These are phyloP conservation scores for Nipponia nippon DNA, from an alignment of 2,113 vertebrate species.

Conservation along the genomic window DNA sequence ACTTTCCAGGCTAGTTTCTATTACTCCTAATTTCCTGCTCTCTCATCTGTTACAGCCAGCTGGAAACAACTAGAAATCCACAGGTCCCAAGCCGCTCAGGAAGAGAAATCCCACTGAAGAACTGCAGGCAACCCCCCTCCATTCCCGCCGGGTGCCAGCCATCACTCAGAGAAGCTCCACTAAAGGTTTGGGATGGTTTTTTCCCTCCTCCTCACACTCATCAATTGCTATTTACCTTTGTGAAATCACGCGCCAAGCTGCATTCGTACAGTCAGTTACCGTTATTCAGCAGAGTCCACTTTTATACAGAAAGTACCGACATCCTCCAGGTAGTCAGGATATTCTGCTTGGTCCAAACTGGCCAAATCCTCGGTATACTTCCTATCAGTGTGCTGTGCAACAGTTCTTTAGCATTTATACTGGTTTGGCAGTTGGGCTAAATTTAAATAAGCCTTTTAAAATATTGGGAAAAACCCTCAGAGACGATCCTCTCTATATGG, in stretches of 20 bases:
- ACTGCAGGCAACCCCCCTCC: neutral
- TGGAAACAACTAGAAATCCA: neutral
- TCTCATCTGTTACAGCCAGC: neutral
- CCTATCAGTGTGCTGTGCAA: rapidly evolving
- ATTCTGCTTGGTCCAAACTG: too few species aligned
- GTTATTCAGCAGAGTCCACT: neutral
- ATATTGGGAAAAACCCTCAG: neutral
- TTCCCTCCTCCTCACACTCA: neutral
- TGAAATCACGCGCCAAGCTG: neutral
- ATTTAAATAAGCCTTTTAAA: neutral
- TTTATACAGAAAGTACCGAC: neutral
- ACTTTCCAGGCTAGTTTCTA: neutral
- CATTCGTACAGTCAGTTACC: too few species aligned
- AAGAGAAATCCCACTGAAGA: neutral
- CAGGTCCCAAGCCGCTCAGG: neutral
- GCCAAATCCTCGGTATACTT: neutral
- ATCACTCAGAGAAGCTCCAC: neutral
- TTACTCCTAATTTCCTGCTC: neutral
- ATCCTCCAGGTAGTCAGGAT: neutral
- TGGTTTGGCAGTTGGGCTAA: neutral
- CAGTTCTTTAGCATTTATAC: neutral
- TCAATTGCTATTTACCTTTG: neutral
- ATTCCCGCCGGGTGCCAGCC: neutral
- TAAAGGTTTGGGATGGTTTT: neutral
- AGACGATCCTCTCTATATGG: neutral